These are phyloP conservation scores for Seriola quinqueradiata DNA, from an alignment of 2,113 vertebrate species.

Conservation along the genomic window DNA sequence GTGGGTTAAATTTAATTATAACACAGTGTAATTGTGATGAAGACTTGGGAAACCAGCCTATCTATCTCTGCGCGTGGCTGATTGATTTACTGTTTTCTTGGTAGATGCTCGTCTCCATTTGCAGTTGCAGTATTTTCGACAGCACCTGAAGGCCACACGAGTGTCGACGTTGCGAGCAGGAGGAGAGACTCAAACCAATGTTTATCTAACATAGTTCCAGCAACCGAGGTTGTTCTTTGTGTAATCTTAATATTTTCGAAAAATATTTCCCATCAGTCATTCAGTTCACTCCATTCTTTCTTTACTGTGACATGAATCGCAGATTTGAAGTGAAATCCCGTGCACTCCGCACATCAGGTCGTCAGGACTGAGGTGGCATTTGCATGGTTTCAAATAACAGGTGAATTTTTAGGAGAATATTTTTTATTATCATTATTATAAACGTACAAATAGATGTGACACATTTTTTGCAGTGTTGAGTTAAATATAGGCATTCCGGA, in stretches of 20 bases:
- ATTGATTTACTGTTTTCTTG: not conserved
- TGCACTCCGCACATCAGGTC: not conserved
- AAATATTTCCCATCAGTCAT: not conserved
- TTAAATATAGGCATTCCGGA: conserved; percentile 62
- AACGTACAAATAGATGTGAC: conserved; percentile 32
- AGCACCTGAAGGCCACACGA: conserved; percentile 38
- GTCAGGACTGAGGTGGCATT: not conserved
- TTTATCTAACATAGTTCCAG: conserved; percentile 25
- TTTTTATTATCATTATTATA: not conserved
- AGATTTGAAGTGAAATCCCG: not conserved
- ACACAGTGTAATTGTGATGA: not conserved
- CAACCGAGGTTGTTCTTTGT: not conserved
- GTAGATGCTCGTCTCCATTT: no score
- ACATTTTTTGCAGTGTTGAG: conserved; percentile 33
- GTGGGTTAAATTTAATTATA: not conserved
- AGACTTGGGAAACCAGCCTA: not conserved
- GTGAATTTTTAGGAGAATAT: not conserved
- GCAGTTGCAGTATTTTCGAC: not conserved
- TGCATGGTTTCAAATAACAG: not conserved
- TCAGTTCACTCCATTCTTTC: no score
- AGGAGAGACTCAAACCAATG: not conserved
- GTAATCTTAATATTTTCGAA: accelerated
- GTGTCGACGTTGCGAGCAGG: conserved; percentile 36
- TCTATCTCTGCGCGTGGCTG: no score
- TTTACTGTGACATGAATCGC: no score